Base-by-base conservation (phyloP, 2,888 invertebrate species). In the Cosmia trapezina region DNA sequence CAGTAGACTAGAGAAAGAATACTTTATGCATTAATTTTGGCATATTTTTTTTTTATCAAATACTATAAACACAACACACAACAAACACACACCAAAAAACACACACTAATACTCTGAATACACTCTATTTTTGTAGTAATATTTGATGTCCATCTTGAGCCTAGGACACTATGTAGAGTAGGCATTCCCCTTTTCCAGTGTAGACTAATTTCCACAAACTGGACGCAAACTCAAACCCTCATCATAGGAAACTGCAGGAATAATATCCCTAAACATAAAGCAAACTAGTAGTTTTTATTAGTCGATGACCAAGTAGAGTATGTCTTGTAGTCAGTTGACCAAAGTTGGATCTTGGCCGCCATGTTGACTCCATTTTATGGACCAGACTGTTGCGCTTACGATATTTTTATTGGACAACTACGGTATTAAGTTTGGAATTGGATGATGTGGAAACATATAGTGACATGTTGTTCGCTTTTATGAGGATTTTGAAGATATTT, bases 361-460 rank as follows among this genome's bases (percentile, higher is more conserved):
- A 80, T 87, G 85, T 86, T 83, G 72, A 76, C 72, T 77, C 17
- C 76, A 73, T 22, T 88, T 87, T 87, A 87, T 86, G 77, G 69
- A 67, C 66, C 86, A 74, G 67, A 81, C 87, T 86, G 86, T 86
- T 84, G 78, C 73, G 64, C 74, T 83, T 63, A 78, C 33, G 76
- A 81, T 72, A 76, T 84, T 81, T 84, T 81, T 84, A 78, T 78
- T 84, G 47, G 68, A 75, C 53, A 63, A 64, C 67, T 65, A 49
- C 53, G 51, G 28, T 60, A 78, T 78, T 74, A 84, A 80, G 60
- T 80, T 72, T 53, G 28, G 22, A 51, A 82, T 80, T 68, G 73
- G 51, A 84, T 82, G 76, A 79, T 73, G 80, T 84, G 71, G 65
- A 80, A 74, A 73, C 60, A 62, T 77, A 33, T 57, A 54, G 56